A percentile compares a stretch with the other conserved stretches of the same genome.
Evolutionary conservation across 2,888 invertebrate species (phyloP).

Genomic region (Lochmaea crataegi): DNA sequence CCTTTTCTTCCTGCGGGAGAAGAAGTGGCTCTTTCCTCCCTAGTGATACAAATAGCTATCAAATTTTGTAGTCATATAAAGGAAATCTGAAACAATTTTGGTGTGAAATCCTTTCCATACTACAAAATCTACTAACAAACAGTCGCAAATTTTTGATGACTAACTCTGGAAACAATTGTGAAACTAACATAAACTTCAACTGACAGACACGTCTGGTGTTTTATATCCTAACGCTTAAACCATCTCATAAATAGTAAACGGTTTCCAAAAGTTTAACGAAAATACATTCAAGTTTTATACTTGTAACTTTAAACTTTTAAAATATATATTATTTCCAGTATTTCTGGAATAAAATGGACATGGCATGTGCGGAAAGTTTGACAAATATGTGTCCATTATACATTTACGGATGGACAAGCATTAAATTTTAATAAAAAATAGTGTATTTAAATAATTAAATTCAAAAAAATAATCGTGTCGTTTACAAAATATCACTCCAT

Average conservation of each 20-base stretch:
- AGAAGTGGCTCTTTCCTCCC: too few species aligned
- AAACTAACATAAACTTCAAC: background rate
- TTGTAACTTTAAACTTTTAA: background rate
- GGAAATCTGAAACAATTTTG: too few species aligned
- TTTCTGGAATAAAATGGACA: background rate
- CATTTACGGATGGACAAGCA: background rate
- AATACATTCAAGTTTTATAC: background rate
- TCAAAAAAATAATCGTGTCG: too few species aligned
- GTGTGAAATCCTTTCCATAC: too few species aligned
- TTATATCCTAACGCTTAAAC: background rate
- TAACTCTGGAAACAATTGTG: background rate
- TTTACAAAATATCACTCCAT: too few species aligned
- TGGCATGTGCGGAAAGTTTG: background rate
- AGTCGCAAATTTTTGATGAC: background rate
- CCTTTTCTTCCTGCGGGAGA: too few species aligned
- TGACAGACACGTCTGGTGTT: background rate
- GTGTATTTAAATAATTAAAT: too few species aligned
- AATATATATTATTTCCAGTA: background rate
- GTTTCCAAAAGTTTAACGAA: background rate
- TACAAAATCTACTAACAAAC: too few species aligned
- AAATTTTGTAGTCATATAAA: too few species aligned
- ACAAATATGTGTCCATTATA: constrained; percentile 4
- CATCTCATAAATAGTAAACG: background rate
- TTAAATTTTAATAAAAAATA: too few species aligned
- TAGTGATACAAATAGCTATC: too few species aligned